Evolutionary conservation across 1,140 invertebrate species (phyloP).

Genomic region (Uloborus diversus): DNA sequence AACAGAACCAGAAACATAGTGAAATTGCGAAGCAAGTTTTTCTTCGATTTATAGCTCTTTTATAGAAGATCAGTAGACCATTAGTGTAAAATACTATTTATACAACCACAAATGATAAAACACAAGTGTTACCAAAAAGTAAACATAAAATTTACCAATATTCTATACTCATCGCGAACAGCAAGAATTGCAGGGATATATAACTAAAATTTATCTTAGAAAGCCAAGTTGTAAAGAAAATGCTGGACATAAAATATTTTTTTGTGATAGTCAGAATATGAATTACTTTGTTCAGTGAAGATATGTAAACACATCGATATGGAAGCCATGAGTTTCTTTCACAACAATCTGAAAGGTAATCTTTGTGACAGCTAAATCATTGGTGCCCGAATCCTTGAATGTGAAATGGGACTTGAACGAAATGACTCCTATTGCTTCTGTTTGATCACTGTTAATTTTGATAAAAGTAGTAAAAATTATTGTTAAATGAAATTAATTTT

Average conservation of each 20-base stretch:
- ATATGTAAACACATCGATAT: slow-evolving; percentile 44
- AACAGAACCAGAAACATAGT: too few species aligned
- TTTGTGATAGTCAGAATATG: slow-evolving; percentile 10
- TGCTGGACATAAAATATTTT: slow-evolving; percentile 1
- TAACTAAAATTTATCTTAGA: too few species aligned
- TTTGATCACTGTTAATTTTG: too few species aligned
- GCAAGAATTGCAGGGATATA: too few species aligned
- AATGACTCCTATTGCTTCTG: not conserved
- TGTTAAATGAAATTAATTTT: not conserved
- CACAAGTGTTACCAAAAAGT: not conserved
- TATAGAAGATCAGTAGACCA: too few species aligned
- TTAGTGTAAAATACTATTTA: not conserved
- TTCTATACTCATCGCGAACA: not conserved
- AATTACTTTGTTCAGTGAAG: slow-evolving; percentile 30
- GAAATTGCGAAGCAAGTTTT: too few species aligned
- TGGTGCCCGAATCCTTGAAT: slow-evolving; percentile 27
- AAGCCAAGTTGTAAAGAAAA: not conserved
- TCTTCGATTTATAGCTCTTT: too few species aligned
- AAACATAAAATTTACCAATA: not conserved
- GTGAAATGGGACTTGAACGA: too few species aligned
- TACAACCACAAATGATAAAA: not conserved
- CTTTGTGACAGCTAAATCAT: not conserved
- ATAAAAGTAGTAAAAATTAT: not conserved
- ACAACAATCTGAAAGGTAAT: slow-evolving; percentile 5
- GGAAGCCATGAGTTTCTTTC: slow-evolving; percentile 31